Evolutionary conservation across 2,888 invertebrate species (phyloP).

Genomic region (Temnothorax unifasciatus): DNA sequence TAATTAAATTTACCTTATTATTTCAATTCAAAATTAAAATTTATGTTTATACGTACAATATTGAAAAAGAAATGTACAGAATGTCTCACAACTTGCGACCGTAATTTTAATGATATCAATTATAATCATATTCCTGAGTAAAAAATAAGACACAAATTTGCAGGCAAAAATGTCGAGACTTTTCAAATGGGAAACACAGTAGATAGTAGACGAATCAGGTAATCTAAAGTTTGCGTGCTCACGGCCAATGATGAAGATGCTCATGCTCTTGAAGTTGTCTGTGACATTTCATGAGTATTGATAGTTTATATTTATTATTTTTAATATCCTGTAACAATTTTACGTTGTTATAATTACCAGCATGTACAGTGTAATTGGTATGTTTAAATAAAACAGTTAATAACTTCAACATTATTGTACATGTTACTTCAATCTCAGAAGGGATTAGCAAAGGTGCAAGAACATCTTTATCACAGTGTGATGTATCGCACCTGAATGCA

Average conservation of each 20-base stretch:
- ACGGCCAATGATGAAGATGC: neutral
- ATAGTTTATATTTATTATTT: neutral
- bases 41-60: neutral
- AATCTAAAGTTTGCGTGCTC: neutral
- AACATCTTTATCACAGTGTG: neutral
- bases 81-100: no score
- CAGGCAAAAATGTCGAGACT: neutral
- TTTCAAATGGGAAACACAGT: neutral
- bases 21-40: slow-evolving; percentile 7
- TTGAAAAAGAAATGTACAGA: neutral
- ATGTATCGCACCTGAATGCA: neutral
- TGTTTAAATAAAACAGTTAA: neutral
- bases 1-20: neutral
- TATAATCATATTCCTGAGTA: no score
- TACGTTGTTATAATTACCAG: neutral
- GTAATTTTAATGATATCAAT: no score
- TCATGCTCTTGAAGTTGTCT: no score
- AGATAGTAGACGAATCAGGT: neutral
- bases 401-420: neutral
- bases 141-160: no score
- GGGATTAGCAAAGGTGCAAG: neutral
- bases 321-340: neutral
- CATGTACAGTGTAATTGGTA: neutral
- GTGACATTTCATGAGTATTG: no score
- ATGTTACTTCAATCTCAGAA: neutral